Percentiles rank a stretch among this genome's conserved stretches.
Conservation (phyloP, 2,797 vertebrate genomes). For the Gallirallus australis region DNA sequence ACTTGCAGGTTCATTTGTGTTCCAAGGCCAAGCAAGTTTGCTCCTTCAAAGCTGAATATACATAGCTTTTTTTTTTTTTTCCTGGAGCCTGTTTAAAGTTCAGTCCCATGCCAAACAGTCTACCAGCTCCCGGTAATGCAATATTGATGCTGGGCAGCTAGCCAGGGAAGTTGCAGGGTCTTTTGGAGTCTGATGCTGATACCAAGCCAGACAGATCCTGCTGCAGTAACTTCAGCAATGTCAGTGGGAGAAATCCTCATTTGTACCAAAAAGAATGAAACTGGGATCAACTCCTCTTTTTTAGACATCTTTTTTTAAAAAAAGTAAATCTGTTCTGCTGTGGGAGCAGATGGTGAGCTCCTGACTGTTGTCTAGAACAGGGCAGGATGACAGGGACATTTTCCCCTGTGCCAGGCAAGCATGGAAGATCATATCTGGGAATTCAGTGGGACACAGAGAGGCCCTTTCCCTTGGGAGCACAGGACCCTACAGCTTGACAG, state of each 20-base stretch:
- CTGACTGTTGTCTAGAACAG: not conserved
- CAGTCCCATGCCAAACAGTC: not conserved
- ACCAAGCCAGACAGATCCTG: not conserved
- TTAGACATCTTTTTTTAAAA: not conserved
- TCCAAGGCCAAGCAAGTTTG: not conserved
- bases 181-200: not conserved
- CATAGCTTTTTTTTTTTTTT: not conserved
- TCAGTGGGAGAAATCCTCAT: not conserved
- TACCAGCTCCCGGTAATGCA: not conserved
- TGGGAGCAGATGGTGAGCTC: not conserved
- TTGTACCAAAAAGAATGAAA: not conserved
- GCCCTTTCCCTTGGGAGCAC: not conserved
- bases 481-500: not conserved
- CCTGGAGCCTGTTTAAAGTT: not conserved
- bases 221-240: not conserved
- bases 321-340: not conserved
- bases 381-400: not conserved
- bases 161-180: not conserved
- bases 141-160: not conserved
- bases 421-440: not conserved
- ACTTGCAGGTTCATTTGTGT: not conserved
- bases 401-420: not conserved
- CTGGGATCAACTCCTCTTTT: not conserved
- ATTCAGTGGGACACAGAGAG: not conserved
- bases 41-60: not conserved